Percentiles rank a stretch among this genome's conserved stretches.
Conservation (phyloP, 92 coral and sea anemone genomes). For the Parazoanthus atlanticus region DNA sequence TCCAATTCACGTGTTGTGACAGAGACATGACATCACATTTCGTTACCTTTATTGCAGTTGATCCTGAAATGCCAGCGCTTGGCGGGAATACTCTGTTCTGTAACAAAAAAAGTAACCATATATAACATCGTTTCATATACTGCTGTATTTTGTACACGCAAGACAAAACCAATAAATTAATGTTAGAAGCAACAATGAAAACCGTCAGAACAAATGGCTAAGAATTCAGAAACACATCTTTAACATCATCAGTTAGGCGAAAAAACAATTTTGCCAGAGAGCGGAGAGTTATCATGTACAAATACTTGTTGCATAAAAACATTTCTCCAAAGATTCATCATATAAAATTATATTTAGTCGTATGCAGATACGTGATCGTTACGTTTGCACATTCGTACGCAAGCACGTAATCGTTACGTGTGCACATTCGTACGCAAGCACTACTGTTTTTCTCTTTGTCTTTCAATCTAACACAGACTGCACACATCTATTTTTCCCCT, state of each 20-base stretch:
- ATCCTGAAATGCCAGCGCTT: conserved; percentile 82
- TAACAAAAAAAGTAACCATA: not conserved
- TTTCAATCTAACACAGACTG: too few relatives aligned
- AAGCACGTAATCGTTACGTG: too few relatives aligned
- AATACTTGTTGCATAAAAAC: not conserved
- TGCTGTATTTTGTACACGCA: not conserved
- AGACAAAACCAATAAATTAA: too few relatives aligned
- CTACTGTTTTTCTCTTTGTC: too few relatives aligned
- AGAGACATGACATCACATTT: not conserved
- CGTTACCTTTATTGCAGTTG: conserved; percentile 87
- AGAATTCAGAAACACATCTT: not conserved
- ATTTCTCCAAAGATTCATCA: not conserved
- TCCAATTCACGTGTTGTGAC: too few relatives aligned
- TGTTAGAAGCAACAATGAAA: too few relatives aligned
- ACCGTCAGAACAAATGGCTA: too few relatives aligned
- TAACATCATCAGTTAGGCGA: not conserved
- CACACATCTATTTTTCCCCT: too few relatives aligned
- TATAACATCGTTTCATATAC: not conserved
- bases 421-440: too few relatives aligned
- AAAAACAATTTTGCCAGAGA: not conserved
- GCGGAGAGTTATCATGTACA: not conserved
- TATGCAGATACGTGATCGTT: too few relatives aligned
- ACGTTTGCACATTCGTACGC: too few relatives aligned
- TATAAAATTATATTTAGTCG: too few relatives aligned
- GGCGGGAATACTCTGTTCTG: conserved; percentile 21